These are phyloP conservation scores for Toxotes lorentzi DNA, from an alignment of 2,797 vertebrate genomes.

Conservation along the genomic window DNA sequence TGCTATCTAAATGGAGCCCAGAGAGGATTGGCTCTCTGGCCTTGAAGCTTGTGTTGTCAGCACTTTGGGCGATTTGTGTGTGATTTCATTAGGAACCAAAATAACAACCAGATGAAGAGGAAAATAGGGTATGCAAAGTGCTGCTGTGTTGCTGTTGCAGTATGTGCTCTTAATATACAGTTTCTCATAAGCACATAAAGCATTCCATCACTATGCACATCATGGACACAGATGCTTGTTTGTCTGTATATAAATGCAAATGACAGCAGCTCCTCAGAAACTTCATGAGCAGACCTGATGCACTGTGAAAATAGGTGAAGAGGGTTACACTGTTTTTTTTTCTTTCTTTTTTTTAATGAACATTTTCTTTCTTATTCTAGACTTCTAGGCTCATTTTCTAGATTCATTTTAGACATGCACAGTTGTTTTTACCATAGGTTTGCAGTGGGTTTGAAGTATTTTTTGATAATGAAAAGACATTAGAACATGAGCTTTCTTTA, in stretches of 20 bases:
- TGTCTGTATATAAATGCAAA: conserved; percentile 26
- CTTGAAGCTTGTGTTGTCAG: conserved; percentile 83
- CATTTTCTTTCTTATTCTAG: neutral
- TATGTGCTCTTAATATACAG: conserved; percentile 53
- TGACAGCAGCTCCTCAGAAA: conserved; percentile 9
- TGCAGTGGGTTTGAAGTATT: neutral
- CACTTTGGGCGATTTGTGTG: conserved; percentile 85
- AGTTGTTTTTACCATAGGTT: neutral
- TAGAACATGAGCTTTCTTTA: too few species aligned
- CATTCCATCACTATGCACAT: conserved; percentile 38
- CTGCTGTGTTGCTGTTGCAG: conserved; percentile 43
- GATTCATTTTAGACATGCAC: neutral
- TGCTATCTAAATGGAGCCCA: conserved; percentile 83
- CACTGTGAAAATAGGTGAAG: neutral
- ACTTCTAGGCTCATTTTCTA: too few species aligned
- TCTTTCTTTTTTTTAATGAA: neutral
- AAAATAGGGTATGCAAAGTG: conserved; percentile 83
- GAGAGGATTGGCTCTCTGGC: conserved; percentile 86
- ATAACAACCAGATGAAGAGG: conserved; percentile 82
- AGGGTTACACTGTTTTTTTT: neutral
- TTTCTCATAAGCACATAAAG: conserved; percentile 54
- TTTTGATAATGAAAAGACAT: neutral
- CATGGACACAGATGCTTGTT: conserved; percentile 25
- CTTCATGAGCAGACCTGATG: neutral
- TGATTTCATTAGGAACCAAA: conserved; percentile 86